Conservation (phyloP, 2,888 invertebrate genomes). For the Caenorhabditis afra region DNA sequence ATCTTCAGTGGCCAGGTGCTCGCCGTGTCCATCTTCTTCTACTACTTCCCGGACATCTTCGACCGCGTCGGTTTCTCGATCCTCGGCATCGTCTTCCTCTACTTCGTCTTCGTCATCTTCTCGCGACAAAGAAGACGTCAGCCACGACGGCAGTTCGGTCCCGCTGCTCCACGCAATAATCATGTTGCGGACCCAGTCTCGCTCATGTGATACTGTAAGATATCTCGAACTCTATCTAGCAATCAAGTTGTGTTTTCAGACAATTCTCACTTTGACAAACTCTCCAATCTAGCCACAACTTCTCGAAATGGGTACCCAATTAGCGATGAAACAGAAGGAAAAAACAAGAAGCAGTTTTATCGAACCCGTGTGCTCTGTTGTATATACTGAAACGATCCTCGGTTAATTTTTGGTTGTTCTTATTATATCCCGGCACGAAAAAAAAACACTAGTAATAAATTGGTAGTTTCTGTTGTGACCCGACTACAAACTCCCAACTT, state of each 20-base stretch:
- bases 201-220: constrained; percentile 12
- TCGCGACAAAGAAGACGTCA: constrained; percentile 38
- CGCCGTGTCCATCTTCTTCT: constrained; percentile 58
- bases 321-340: background rate
- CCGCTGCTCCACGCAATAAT: no score
- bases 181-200: constrained; percentile 17
- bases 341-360: background rate
- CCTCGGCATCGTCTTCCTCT: constrained; percentile 51
- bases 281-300: constrained; percentile 35
- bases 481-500: background rate
- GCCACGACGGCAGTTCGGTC: background rate
- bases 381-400: constrained; percentile 10
- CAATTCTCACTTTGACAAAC: constrained; percentile 10
- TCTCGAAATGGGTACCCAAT: constrained; percentile 28
- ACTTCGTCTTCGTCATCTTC: constrained; percentile 64
- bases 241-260: constrained; percentile 8
- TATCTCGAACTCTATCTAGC: background rate
- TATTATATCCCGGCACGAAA: background rate
- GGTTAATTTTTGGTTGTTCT: background rate
- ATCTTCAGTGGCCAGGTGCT: constrained; percentile 62
- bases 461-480: constrained; percentile 20
- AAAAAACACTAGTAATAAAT: constrained; percentile 30
- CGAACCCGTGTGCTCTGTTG: constrained; percentile 22
- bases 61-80: constrained; percentile 57
- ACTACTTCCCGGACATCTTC: constrained; percentile 58